phyloP scores from a whole-genome alignment of 1,140 invertebrate species.

The Formica exsecta region DNA sequence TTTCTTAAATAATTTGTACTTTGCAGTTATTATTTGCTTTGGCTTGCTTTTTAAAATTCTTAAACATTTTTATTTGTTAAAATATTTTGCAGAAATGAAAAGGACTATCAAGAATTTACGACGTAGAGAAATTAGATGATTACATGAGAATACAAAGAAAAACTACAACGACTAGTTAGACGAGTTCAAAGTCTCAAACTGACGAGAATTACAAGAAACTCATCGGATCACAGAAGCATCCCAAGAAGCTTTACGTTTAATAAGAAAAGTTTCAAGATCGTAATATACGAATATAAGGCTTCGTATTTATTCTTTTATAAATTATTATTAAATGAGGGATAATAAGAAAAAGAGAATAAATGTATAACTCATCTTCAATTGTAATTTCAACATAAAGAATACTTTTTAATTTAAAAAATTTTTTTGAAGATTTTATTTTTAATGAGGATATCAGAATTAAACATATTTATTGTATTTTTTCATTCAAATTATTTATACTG shows the following conservation, averaged over 20 bases:
- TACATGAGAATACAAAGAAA: constrained; percentile 22
- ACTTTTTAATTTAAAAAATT: not conserved
- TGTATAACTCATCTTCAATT: not conserved
- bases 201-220: constrained; percentile 21
- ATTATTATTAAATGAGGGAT: constrained; percentile 12
- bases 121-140: not conserved
- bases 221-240: constrained; percentile 22
- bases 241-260: constrained; percentile 24
- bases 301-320: not conserved
- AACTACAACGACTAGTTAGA: constrained; percentile 40
- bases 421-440: not conserved
- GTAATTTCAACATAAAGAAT: not conserved
- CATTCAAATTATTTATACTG: not conserved
- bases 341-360: constrained; percentile 2
- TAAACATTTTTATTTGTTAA: not conserved
- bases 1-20: not conserved
- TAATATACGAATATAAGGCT: not conserved
- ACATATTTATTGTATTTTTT: not conserved
- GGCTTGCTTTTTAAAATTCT: not conserved
- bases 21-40: constrained; percentile 1
- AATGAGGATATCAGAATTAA: not conserved
- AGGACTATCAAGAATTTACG: not conserved
- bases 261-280: constrained; percentile 30
- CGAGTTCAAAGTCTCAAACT: constrained; percentile 12
- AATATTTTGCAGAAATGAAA: not conserved